Evolutionary conservation across 2,888 invertebrate genomes (phyloP).

Genomic region (Glaucopsyche alexis): DNA sequence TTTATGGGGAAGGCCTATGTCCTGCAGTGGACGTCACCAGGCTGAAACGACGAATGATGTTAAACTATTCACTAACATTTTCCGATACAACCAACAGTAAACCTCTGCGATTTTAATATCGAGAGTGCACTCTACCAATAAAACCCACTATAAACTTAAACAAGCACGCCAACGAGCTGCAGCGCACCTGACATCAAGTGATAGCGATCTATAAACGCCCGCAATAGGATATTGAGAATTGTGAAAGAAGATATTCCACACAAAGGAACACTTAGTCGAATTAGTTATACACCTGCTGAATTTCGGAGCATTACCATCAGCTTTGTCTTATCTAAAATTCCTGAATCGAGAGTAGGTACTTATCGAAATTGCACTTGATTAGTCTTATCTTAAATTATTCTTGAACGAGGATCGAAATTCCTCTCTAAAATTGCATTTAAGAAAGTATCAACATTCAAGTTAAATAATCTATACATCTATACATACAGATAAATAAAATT

Average conservation of each 20-base stretch:
- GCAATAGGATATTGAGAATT: background rate
- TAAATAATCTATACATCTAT: too few species aligned
- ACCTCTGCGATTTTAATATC: background rate
- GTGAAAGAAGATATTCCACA: background rate
- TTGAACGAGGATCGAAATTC: background rate
- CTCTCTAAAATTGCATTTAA: background rate
- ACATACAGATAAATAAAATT: too few species aligned
- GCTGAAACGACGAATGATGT: too few species aligned
- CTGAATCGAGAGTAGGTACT: background rate
- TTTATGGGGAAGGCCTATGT: too few species aligned
- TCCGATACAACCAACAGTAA: background rate
- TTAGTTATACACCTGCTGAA: background rate
- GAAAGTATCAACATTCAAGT: background rate
- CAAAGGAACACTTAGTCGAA: background rate
- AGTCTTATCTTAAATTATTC: background rate
- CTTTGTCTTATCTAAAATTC: background rate
- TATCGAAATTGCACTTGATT: constrained; percentile 4
- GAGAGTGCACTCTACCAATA: background rate
- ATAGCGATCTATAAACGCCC: background rate
- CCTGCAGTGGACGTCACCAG: too few species aligned
- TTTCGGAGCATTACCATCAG: background rate
- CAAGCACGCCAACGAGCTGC: background rate
- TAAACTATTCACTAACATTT: background rate
- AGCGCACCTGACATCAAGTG: background rate
- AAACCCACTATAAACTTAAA: background rate